phyloP scores from a whole-genome alignment of 2,113 vertebrate genomes.

The Brachionichthys hirsutus region DNA sequence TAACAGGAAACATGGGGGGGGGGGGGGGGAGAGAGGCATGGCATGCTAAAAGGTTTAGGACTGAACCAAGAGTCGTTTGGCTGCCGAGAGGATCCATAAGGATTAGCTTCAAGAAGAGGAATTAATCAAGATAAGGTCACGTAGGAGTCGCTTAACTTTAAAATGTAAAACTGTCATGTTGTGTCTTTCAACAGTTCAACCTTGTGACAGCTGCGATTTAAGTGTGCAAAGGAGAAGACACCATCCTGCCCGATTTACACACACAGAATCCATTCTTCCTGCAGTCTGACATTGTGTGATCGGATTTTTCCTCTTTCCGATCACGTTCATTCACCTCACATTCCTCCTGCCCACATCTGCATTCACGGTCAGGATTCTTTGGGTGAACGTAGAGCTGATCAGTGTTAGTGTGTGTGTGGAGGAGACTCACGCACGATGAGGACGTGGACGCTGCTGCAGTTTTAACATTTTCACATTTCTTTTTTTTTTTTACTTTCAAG shows the following conservation, averaged over 20 bases:
- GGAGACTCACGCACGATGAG: slow-evolving; percentile 28
- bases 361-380: slow-evolving; percentile 16
- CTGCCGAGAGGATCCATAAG: no score
- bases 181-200: no score
- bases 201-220: background rate
- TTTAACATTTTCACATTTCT: background rate
- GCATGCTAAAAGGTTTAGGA: no score
- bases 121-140: no score
- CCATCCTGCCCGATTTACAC: background rate
- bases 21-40: no score
- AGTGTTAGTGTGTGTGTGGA: slow-evolving; percentile 3
- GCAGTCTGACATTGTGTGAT: background rate
- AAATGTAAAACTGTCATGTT: no score
- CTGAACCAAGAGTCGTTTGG: no score
- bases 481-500: background rate
- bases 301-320: background rate
- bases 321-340: slow-evolving; percentile 19
- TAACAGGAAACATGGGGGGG: no score
- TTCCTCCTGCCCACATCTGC: slow-evolving; percentile 34
- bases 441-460: background rate
- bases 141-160: no score
- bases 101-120: background rate
- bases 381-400: slow-evolving; percentile 34
- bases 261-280: slow-evolving; percentile 5
- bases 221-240: background rate